These are phyloP conservation scores for Napeogenes inachia DNA, from an alignment of 2,888 invertebrate species.

Conservation along the genomic window DNA sequence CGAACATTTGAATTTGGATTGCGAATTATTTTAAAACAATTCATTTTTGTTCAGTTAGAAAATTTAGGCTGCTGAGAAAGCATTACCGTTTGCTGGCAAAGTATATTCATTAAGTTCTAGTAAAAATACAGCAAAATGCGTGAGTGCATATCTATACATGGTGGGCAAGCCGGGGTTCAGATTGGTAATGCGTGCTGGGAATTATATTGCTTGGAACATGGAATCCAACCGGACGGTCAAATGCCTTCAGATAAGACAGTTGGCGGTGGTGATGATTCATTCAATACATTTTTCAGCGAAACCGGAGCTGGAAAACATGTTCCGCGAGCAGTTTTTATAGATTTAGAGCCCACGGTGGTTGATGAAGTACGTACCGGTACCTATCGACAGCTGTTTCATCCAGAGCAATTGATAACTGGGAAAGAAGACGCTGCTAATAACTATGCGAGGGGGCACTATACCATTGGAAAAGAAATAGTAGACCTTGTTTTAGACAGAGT, in stretches of 20 bases:
- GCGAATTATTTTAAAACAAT: slow-evolving; percentile 2
- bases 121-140: slow-evolving; percentile 45
- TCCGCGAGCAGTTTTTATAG: slow-evolving; percentile 95
- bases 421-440: slow-evolving; percentile 99
- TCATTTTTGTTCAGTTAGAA: slow-evolving; percentile 9
- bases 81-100: slow-evolving; percentile 5
- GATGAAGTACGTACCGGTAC: slow-evolving; percentile 95
- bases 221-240: slow-evolving; percentile 89
- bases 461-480: slow-evolving; percentile 95
- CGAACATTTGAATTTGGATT: slow-evolving; percentile 2
- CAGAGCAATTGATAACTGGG: slow-evolving; percentile 95
- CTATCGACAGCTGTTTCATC: slow-evolving; percentile 97
- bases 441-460: slow-evolving; percentile 97
- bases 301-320: slow-evolving; percentile 97
- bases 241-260: slow-evolving; percentile 89
- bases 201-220: slow-evolving; percentile 88
- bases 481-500: slow-evolving; percentile 92
- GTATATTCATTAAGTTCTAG: slow-evolving; percentile 4
- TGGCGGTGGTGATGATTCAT: slow-evolving; percentile 94
- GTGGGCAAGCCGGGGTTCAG: slow-evolving; percentile 83
- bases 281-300: slow-evolving; percentile 95
- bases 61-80: not conserved
- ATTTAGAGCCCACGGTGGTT: slow-evolving; percentile 96
- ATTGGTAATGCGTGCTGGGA: slow-evolving; percentile 94
- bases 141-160: slow-evolving; percentile 72